A percentile compares a stretch with the other conserved stretches of the same genome.
phyloP scores from a whole-genome alignment of 2,113 vertebrate genomes.

The Talpa occidentalis region DNA sequence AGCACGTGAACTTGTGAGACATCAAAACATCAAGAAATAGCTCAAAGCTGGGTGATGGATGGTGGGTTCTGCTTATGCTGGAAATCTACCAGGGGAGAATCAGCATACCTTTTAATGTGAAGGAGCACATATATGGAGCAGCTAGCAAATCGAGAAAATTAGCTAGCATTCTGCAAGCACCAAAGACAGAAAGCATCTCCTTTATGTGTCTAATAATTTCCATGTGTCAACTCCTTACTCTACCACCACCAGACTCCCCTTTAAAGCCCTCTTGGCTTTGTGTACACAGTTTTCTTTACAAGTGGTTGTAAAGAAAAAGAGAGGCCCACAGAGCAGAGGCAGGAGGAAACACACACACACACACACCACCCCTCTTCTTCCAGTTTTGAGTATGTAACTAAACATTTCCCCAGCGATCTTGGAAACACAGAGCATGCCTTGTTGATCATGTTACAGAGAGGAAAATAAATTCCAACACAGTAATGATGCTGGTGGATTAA shows the following conservation, averaged over 20 bases:
- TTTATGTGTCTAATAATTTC: conserved; percentile 77
- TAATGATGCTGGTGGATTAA: conserved; percentile 89
- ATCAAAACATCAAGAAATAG: conserved; percentile 32
- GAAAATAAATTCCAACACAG: conserved; percentile 87
- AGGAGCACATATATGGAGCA: neutral
- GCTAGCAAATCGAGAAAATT: conserved; percentile 14
- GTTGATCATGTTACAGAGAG: conserved; percentile 84
- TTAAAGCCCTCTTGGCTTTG: conserved; percentile 69
- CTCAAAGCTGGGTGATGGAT: neutral
- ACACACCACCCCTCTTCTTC: conserved; percentile 67
- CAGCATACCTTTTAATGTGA: neutral
- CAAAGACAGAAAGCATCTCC: conserved; percentile 74
- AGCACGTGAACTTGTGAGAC: conserved; percentile 59
- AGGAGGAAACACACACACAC: conserved; percentile 51
- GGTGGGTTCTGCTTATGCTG: neutral
- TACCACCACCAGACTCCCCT: conserved; percentile 65
- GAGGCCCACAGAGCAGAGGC: conserved; percentile 57
- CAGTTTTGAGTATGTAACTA: conserved; percentile 77
- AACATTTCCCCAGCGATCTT: conserved; percentile 80
- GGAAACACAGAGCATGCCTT: conserved; percentile 86
- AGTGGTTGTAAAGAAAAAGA: conserved; percentile 72
- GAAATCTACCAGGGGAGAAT: neutral
- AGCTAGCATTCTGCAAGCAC: conserved; percentile 51
- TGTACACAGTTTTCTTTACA: conserved; percentile 76
- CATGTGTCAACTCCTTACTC: conserved; percentile 72